Percentiles rank a stretch among this genome's conserved stretches.
These are phyloP conservation scores for Ericerus pela DNA, from an alignment of 1,140 invertebrate species.

Conservation along the genomic window DNA sequence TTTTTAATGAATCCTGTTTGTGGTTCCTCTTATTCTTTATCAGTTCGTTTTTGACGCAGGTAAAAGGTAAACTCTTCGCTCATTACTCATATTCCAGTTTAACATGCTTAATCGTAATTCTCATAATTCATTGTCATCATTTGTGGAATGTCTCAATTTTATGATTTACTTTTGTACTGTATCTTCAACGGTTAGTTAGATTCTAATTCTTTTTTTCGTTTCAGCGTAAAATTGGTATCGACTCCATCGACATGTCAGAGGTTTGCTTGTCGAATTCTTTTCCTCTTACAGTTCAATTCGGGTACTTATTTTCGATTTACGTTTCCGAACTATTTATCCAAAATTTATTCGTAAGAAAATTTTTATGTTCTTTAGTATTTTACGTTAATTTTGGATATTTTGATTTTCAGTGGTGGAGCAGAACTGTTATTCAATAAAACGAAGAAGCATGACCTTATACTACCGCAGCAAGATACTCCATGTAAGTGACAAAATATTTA, in stretches of 20 bases:
- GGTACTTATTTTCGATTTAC: background rate
- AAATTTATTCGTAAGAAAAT: background rate
- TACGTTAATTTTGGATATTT: slow-evolving; percentile 1
- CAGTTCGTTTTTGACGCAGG: too few species aligned
- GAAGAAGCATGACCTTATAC: slow-evolving; percentile 49
- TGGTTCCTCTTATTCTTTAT: too few species aligned
- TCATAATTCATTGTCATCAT: too few species aligned
- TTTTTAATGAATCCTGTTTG: too few species aligned
- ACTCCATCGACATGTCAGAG: background rate
- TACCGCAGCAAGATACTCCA: slow-evolving; percentile 36
- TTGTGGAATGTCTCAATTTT: too few species aligned
- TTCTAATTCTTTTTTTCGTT: too few species aligned
- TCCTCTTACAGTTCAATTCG: background rate
- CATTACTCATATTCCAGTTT: too few species aligned
- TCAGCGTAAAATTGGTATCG: too few species aligned
- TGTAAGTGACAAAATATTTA: slow-evolving; percentile 31
- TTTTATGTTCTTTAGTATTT: background rate
- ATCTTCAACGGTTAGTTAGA: too few species aligned
- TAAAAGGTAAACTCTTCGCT: too few species aligned
- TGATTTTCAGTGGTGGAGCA: slow-evolving; percentile 58
- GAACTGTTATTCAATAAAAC: slow-evolving; percentile 72
- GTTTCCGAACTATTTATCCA: background rate
- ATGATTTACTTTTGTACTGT: too few species aligned
- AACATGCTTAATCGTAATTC: too few species aligned
- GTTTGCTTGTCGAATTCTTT: background rate